These are phyloP conservation scores for Megaleporinus macrocephalus DNA, from an alignment of 2,113 vertebrate species.

Conservation along the genomic window DNA sequence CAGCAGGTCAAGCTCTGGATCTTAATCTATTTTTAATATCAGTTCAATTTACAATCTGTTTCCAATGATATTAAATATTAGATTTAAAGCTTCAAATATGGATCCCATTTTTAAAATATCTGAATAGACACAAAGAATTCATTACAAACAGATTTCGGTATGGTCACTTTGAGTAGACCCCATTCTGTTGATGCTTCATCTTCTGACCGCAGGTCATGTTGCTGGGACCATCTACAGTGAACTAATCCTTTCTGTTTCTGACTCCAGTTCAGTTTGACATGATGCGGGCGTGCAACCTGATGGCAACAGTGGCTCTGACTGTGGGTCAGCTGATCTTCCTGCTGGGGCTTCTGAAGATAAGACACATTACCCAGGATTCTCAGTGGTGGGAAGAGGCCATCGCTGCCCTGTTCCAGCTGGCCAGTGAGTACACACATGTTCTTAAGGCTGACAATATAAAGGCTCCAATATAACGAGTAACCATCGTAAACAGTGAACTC, in stretches of 20 bases:
- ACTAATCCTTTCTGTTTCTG: conserved; percentile 47
- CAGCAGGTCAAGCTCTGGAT: too few species aligned
- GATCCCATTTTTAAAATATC: too few species aligned
- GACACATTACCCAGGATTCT: conserved; percentile 88
- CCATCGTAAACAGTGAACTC: too few species aligned
- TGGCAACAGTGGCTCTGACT: conserved; percentile 90
- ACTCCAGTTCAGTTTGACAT: conserved; percentile 96
- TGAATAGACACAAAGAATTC: too few species aligned
- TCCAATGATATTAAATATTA: too few species aligned
- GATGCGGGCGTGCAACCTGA: conserved; percentile 98
- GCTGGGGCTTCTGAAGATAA: conserved; percentile 87
- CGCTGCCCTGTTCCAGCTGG: conserved; percentile 94
- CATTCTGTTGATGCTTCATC: too few species aligned
- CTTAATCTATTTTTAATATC: background rate
- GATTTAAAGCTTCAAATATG: too few species aligned
- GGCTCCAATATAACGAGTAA: background rate
- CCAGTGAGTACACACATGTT: conserved; percentile 85
- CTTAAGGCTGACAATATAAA: too few species aligned
- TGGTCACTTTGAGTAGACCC: too few species aligned
- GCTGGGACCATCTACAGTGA: background rate
- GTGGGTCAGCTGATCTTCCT: conserved; percentile 93
- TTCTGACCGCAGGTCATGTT: too few species aligned
- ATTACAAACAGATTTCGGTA: too few species aligned
- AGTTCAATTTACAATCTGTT: background rate
- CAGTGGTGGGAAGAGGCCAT: conserved; percentile 99